Evolutionary conservation across 2,797 vertebrate species (phyloP).

Genomic region (Rhynchonycteris naso): DNA sequence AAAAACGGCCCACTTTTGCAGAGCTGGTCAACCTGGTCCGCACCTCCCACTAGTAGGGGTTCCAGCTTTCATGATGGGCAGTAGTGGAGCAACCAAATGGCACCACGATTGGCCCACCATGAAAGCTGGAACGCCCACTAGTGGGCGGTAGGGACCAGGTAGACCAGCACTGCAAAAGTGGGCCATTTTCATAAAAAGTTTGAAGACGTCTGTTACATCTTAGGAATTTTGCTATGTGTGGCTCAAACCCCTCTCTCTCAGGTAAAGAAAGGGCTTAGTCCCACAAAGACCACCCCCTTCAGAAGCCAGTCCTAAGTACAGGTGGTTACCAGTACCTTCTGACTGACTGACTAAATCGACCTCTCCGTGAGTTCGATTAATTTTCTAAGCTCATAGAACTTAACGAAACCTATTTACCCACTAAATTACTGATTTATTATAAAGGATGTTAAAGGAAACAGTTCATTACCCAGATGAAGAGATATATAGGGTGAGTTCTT

Average conservation of each 20-base stretch:
- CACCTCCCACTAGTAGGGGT: too few relatives aligned
- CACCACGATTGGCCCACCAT: too few relatives aligned
- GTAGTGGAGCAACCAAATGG: too few relatives aligned
- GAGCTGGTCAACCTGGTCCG: too few relatives aligned
- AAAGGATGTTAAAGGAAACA: neutral
- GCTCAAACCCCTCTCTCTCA: neutral
- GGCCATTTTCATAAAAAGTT: too few relatives aligned
- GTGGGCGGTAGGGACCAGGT: too few relatives aligned
- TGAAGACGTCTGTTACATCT: too few relatives aligned
- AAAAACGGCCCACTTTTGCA: too few relatives aligned
- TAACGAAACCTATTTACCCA: neutral
- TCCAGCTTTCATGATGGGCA: too few relatives aligned
- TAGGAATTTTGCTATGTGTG: neutral
- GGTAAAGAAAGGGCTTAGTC: neutral
- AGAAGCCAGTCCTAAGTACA: neutral
- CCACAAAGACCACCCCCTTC: neutral
- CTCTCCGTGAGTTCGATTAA: neutral
- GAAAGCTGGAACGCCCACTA: too few relatives aligned
- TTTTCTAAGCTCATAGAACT: neutral
- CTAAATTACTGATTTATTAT: neutral
- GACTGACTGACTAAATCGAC: neutral
- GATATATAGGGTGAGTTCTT: neutral
- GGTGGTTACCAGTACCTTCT: neutral
- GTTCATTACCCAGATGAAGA: neutral
- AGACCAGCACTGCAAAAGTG: too few relatives aligned